phyloP scores from a whole-genome alignment of 2,888 invertebrate genomes.

The Adineta ricciae region DNA sequence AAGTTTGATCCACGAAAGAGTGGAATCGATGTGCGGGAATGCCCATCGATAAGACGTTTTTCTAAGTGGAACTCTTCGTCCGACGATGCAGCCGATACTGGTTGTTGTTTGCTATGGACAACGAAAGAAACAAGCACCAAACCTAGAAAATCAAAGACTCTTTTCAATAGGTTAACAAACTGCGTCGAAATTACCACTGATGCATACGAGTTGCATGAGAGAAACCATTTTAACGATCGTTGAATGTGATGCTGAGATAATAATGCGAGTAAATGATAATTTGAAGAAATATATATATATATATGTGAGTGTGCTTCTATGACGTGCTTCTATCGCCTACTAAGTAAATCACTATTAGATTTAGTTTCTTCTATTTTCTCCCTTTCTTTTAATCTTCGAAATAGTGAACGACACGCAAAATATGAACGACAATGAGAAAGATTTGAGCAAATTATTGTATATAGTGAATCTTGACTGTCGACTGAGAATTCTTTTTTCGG shows the following conservation, averaged over 20 bases:
- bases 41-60: background rate
- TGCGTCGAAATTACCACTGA: background rate
- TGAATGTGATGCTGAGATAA: background rate
- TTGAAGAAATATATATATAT: background rate
- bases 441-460: background rate
- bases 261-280: background rate
- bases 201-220: background rate
- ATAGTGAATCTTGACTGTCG: background rate
- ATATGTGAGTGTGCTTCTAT: too few relatives aligned
- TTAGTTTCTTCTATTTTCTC: background rate
- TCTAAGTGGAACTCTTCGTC: background rate
- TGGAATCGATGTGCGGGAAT: background rate
- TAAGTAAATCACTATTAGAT: background rate
- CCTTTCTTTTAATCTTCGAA: background rate
- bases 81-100: background rate
- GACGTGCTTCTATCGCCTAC: background rate
- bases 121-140: background rate
- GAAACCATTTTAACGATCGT: background rate
- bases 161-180: too few relatives aligned
- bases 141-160: background rate
- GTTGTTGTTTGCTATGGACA: background rate
- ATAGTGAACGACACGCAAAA: background rate
- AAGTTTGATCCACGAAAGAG: slow-evolving; percentile 6
- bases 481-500: background rate
- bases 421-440: background rate